Percentiles rank a stretch among this genome's conserved stretches.
Conservation (phyloP, 2,113 vertebrate genomes). For the Nesoenas mayeri region DNA sequence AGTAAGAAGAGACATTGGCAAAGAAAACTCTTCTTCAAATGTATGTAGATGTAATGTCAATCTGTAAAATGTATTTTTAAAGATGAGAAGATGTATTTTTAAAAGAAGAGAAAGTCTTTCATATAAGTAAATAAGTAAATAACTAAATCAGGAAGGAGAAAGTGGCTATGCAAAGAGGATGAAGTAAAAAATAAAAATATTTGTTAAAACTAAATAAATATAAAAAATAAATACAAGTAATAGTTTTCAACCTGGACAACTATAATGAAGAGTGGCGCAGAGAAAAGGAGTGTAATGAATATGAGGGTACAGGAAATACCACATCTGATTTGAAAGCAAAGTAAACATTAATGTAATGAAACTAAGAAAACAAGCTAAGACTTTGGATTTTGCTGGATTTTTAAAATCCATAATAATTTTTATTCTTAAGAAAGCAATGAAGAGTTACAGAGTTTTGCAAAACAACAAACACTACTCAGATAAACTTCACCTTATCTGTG, state of each 20-base stretch:
- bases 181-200: not conserved
- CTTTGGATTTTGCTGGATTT: not conserved
- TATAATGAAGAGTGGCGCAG: not conserved
- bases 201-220: not conserved
- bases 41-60: not conserved
- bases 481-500: not conserved
- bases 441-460: constrained; percentile 1
- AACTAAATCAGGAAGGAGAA: not conserved
- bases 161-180: not conserved
- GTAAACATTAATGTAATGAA: not conserved
- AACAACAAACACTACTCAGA: not conserved
- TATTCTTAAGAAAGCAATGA: constrained; percentile 42
- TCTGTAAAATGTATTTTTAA: not conserved
- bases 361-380: not conserved
- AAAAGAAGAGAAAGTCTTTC: not conserved
- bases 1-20: not conserved
- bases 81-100: not conserved
- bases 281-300: not conserved
- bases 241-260: not conserved
- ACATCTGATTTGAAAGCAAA: not conserved
- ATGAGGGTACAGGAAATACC: not conserved
- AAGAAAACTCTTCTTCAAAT: not conserved
- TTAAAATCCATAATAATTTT: not conserved
- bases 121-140: not conserved
- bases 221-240: not conserved